Base-by-base conservation (phyloP, 2,113 vertebrate genomes). In the Protomyctophum bolini region DNA sequence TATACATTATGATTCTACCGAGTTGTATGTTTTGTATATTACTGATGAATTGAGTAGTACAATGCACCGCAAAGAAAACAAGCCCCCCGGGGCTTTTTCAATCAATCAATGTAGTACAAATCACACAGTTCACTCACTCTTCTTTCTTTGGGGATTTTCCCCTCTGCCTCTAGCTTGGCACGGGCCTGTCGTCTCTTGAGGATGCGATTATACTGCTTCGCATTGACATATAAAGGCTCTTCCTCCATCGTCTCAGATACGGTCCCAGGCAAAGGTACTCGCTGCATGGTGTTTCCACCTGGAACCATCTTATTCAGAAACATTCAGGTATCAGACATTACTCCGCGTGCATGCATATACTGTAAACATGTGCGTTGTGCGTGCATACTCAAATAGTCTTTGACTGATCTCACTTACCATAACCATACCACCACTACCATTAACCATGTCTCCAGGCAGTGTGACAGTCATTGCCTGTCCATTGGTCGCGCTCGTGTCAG, bases 181-280 rank as follows among this genome's bases (percentile, higher is more conserved):
- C 95, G 90, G 6, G 96, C 96, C 81, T 97, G 96, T 8, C 95
- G 90, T 79, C 96, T 94, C 83, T 96, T 96, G 5, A 97, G 85
- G 86, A 96, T 97, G 1, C 95, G 93, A 79, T 97, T 94, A 83
- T 97, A 97, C 84, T 97, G 96, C 71, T 97, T 97, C 78, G 96
- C 95, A 6, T 97, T 97, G 50, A 97, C 96, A 1, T 96, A 97
- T 0, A 96, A 92, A 8, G 96, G 95, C 81, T 97, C 96, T 68
- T 97, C 95, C 2, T 97, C 95, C 10, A 97, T 93, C 95, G 96
- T 95, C 76, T 96, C 96, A 10, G 51, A 11, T 9, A 11, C 51
- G 10, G 96, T 95, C 14, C 96, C 95, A 33, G 96, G 95, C 59
- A 97, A 29, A 41, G 95, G 95, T 78, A 96, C 96, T 59, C 95